Percentiles rank a stretch among this genome's conserved stretches.
These are phyloP conservation scores for Tragelaphus buxtoni DNA, from an alignment of 2,113 vertebrate species.

Conservation along the genomic window DNA sequence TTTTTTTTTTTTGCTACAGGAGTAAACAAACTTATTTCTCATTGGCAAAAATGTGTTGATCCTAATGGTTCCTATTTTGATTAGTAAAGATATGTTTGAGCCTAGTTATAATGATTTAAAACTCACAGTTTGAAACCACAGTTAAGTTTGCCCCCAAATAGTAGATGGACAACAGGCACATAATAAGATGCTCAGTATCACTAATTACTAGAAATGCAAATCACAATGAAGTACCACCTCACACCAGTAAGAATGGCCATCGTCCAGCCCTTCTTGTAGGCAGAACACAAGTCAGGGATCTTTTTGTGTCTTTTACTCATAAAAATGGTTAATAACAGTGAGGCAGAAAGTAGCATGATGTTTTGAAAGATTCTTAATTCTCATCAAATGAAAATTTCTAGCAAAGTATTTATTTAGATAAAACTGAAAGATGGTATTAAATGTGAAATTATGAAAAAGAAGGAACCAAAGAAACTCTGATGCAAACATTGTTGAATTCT, in stretches of 20 bases:
- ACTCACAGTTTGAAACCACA: not conserved
- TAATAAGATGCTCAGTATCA: not conserved
- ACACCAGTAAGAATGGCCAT: not conserved
- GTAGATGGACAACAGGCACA: not conserved
- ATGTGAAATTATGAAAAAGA: not conserved
- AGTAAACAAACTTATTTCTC: not conserved
- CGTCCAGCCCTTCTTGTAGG: not conserved
- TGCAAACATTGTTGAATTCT: not conserved
- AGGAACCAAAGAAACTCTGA: not conserved
- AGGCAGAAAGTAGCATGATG: not conserved
- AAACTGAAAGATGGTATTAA: not conserved
- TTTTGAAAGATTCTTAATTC: not conserved
- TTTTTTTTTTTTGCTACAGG: not conserved
- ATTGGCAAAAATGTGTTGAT: not conserved
- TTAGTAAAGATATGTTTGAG: not conserved
- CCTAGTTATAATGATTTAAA: not conserved
- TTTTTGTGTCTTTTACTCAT: not conserved
- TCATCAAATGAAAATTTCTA: not conserved
- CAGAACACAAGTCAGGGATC: not conserved
- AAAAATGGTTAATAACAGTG: not conserved
- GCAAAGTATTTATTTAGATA: not conserved
- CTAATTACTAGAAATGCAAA: not conserved
- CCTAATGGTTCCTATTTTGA: not conserved
- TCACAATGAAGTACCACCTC: not conserved
- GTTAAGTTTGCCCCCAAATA: not conserved